A percentile compares a stretch with the other conserved stretches of the same genome.
These are phyloP conservation scores for Platysternon megacephalum DNA, from an alignment of 2,113 vertebrate species.

Conservation along the genomic window DNA sequence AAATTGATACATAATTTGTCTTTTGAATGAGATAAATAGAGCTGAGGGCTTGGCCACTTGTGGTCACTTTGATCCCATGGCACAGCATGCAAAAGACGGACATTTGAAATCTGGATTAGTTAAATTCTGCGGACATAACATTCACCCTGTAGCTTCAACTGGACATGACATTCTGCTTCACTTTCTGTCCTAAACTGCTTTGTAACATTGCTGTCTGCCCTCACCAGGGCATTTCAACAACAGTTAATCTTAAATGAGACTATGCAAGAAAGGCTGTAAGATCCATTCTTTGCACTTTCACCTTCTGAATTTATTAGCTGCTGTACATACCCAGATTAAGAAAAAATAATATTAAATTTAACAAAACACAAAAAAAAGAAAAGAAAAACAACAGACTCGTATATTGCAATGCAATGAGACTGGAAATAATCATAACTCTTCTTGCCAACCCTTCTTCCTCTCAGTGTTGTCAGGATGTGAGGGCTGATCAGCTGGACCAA, in stretches of 20 bases:
- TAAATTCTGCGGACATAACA: constrained; percentile 30
- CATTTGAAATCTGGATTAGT: constrained; percentile 34
- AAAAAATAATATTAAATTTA: background rate
- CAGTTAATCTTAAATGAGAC: constrained; percentile 31
- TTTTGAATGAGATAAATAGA: background rate
- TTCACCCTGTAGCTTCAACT: constrained; percentile 6
- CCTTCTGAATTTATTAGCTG: constrained; percentile 13
- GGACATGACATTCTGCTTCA: background rate
- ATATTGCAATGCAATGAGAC: background rate
- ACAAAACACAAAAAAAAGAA: background rate
- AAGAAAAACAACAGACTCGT: background rate
- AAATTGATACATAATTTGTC: background rate
- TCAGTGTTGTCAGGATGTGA: background rate
- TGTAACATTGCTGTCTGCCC: background rate
- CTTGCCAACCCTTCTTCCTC: constrained; percentile 9
- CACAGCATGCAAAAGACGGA: background rate
- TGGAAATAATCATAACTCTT: constrained; percentile 10
- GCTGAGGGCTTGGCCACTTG: background rate
- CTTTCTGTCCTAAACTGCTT: constrained; percentile 11
- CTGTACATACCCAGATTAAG: background rate
- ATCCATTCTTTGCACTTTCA: background rate
- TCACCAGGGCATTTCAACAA: constrained; percentile 16
- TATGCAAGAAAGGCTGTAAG: background rate
- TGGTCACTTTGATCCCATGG: background rate
- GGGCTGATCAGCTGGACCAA: background rate